These are phyloP conservation scores for Trematocara variabile DNA, from an alignment of 2,113 vertebrate genomes.

Conservation along the genomic window DNA sequence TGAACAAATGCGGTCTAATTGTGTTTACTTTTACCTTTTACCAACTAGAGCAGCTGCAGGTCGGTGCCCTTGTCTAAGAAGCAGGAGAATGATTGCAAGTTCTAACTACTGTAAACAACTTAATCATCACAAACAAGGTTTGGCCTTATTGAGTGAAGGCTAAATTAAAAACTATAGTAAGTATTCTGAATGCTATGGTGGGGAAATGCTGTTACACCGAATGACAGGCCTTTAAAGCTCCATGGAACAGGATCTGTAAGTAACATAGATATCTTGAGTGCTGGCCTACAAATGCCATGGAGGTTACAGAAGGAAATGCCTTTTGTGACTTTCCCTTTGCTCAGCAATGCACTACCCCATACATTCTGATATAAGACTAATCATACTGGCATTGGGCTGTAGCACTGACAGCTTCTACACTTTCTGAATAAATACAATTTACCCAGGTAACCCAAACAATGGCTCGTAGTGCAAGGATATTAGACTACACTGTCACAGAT, in stretches of 20 bases:
- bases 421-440: not conserved
- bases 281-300: constrained; percentile 73
- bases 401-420: not conserved
- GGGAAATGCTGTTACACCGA: constrained; percentile 55
- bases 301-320: constrained; percentile 81
- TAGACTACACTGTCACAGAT: constrained; percentile 6
- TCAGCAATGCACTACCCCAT: constrained; percentile 70
- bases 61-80: constrained; percentile 20
- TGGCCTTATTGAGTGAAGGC: not conserved
- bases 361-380: constrained; percentile 19
- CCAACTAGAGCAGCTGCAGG: constrained; percentile 31
- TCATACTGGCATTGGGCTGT: not conserved
- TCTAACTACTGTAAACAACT: constrained; percentile 18
- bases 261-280: constrained; percentile 73
- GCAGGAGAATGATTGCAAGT: constrained; percentile 16
- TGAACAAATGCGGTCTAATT: constrained; percentile 58
- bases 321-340: constrained; percentile 79
- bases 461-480: not conserved
- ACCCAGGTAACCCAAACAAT: not conserved
- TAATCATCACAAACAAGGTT: constrained; percentile 22
- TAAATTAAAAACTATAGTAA: constrained; percentile 17
- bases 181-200: constrained; percentile 2
- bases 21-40: constrained; percentile 60
- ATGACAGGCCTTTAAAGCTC: constrained; percentile 62
- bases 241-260: constrained; percentile 77